Conservation (phyloP, 2,113 vertebrate genomes). For the Onychostruthus taczanowskii region DNA sequence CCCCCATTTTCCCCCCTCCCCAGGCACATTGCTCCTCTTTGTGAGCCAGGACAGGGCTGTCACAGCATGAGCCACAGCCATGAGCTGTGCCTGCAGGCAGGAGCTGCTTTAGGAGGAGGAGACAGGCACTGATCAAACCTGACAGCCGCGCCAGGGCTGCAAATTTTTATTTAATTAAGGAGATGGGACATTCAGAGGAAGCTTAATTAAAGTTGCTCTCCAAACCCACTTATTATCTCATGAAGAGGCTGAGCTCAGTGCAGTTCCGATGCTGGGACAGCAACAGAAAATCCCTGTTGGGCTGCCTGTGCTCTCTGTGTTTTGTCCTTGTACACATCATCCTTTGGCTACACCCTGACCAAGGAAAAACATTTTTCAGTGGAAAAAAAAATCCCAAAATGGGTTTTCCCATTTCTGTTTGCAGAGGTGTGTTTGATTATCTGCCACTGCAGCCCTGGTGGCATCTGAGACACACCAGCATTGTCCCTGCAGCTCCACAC, state of each 20-base stretch:
- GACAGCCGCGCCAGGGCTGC: fast-evolving
- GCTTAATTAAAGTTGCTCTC: constrained; percentile 34
- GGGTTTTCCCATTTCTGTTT: neutral
- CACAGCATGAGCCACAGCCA: neutral
- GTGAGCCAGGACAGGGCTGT: neutral
- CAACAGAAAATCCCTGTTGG: neutral
- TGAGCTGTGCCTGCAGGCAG: neutral
- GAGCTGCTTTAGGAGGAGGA: neutral
- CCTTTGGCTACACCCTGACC: neutral
- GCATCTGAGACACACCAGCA: neutral
- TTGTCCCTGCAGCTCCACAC: neutral
- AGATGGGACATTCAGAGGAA: neutral
- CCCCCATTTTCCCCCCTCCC: fast-evolving
- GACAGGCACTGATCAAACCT: neutral
- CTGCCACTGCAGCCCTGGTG: neutral
- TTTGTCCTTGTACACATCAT: neutral
- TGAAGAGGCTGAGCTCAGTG: neutral
- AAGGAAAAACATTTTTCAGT: neutral
- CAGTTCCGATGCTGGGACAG: neutral
- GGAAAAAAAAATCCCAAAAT: neutral
- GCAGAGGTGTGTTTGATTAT: neutral
- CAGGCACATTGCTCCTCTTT: neutral
- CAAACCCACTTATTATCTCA: neutral
- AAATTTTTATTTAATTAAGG: constrained; percentile 39
- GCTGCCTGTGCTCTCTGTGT: neutral